Base-by-base conservation (phyloP, 37 sponge, comb jelly and placozoan species). In the Beroe forskalii region DNA sequence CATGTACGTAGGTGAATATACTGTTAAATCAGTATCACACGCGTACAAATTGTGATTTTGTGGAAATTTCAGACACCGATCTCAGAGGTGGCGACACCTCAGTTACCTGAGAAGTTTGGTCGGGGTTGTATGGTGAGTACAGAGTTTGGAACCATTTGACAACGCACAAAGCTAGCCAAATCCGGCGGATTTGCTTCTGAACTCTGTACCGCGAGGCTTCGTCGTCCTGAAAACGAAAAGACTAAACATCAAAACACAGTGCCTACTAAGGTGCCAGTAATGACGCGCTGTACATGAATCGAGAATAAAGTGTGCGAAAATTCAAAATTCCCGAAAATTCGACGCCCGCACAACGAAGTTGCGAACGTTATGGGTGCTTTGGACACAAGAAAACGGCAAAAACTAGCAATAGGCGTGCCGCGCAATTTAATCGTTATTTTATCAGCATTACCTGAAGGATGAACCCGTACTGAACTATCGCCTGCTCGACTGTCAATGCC, bases 251-350 rank as follows among this genome's bases (percentile, higher is more conserved):
- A n/a, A n/a, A n/a, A n/a, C n/a, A n/a, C n/a, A n/a, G n/a, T n/a
- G n/a, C n/a, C n/a, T n/a, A n/a, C n/a, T n/a, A n/a, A n/a, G n/a
- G n/a, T n/a, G n/a, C n/a, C n/a, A n/a, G n/a, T n/a, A n/a, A n/a
- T n/a, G n/a, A n/a, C n/a, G n/a, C n/a, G n/a, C n/a, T n/a, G n/a
- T n/a, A n/a, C n/a, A n/a, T n/a, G n/a, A n/a, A n/a, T n/a, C n/a
- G n/a, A n/a, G n/a, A n/a, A n/a, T n/a, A n/a, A n/a, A n/a, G n/a
- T n/a, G 60, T 55, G 9, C 66, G 25, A 19, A n/a, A 63, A 28
- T 63, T 63, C 66, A 63, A 63, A 63, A 24, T 63, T 63, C 66
- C 66, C 66, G 66, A 63, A 63, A 63, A 63, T 63, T 63, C 66
- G 20, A 28, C 25, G 25, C 66, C 28, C 66, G 66, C 66, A 63